A percentile compares a stretch with the other conserved stretches of the same genome.
These are phyloP conservation scores for Pyrrhia umbra DNA, from an alignment of 2,888 invertebrate species.

Conservation along the genomic window DNA sequence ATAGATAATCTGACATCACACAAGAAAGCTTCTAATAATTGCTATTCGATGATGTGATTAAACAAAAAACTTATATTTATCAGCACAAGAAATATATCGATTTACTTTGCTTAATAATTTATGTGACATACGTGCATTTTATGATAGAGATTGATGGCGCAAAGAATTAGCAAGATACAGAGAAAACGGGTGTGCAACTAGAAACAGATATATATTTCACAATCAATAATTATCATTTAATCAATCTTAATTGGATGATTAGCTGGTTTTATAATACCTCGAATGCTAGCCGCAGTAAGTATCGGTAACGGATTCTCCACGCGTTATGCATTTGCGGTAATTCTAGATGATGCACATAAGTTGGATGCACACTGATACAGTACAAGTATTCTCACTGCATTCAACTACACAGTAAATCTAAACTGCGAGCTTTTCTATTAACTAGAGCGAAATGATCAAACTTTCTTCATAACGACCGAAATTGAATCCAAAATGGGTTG, in stretches of 20 bases:
- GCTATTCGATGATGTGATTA: constrained; percentile 6
- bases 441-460: neutral
- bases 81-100: constrained; percentile 20
- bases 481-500: constrained; percentile 10
- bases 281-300: neutral
- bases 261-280: constrained; percentile 6
- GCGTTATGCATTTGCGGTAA: constrained; percentile 37
- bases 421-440: neutral
- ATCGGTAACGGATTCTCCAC: constrained; percentile 31
- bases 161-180: neutral
- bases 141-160: constrained; percentile 25
- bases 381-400: neutral
- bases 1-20: constrained; percentile 19
- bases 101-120: constrained; percentile 28
- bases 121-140: constrained; percentile 13
- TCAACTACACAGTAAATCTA: neutral
- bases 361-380: neutral
- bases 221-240: constrained; percentile 12
- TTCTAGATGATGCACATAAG: constrained; percentile 27
- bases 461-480: constrained; percentile 26
- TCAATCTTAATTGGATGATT: constrained; percentile 15
- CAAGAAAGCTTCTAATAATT: constrained; percentile 30
- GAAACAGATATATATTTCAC: constrained; percentile 7
- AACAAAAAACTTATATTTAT: constrained; percentile 21
- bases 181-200: constrained; percentile 18